Conservation (phyloP, 2,113 vertebrate genomes). For the Pungitius pungitius region DNA sequence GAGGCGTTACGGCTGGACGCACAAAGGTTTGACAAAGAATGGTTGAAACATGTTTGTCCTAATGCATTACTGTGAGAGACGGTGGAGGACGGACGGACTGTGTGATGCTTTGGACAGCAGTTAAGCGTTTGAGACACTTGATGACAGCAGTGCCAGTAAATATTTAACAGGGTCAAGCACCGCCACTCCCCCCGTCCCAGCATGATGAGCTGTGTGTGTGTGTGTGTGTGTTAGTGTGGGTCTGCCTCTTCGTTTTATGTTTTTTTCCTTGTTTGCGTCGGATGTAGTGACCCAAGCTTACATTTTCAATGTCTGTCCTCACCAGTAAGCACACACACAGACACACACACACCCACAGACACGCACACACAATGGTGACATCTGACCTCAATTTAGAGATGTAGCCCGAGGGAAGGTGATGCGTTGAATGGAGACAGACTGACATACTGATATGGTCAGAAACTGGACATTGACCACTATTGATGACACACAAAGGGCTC, state of each 20-base stretch:
- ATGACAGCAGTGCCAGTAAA: conserved; percentile 59
- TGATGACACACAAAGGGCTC: conserved; percentile 66
- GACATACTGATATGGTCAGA: conserved; percentile 36
- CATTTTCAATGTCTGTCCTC: conserved; percentile 34
- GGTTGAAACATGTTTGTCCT: conserved; percentile 4
- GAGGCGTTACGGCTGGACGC: neutral
- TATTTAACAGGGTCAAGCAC: conserved; percentile 69
- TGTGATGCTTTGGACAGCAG: conserved; percentile 16
- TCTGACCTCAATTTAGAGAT: conserved; percentile 66
- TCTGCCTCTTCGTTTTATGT: conserved; percentile 37
- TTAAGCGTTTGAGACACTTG: conserved; percentile 35
- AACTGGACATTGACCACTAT: conserved; percentile 67
- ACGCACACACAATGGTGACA: conserved; percentile 50
- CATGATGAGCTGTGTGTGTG: conserved; percentile 38
- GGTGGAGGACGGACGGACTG: neutral
- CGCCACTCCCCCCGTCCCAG: conserved; percentile 33
- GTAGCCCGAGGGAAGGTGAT: conserved; percentile 68
- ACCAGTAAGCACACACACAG: neutral
- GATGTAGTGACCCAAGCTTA: conserved; percentile 24
- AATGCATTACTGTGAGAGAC: neutral
- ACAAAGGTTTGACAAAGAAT: neutral
- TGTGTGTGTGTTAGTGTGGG: neutral
- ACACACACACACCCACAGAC: conserved; percentile 35
- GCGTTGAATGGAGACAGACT: conserved; percentile 48
- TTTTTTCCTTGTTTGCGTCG: conserved; percentile 32